Evolutionary conservation across 2,797 vertebrate genomes (phyloP), one percentile per base, ranked within the genome.

Genomic region (Scolopax bukidnonensis): DNA sequence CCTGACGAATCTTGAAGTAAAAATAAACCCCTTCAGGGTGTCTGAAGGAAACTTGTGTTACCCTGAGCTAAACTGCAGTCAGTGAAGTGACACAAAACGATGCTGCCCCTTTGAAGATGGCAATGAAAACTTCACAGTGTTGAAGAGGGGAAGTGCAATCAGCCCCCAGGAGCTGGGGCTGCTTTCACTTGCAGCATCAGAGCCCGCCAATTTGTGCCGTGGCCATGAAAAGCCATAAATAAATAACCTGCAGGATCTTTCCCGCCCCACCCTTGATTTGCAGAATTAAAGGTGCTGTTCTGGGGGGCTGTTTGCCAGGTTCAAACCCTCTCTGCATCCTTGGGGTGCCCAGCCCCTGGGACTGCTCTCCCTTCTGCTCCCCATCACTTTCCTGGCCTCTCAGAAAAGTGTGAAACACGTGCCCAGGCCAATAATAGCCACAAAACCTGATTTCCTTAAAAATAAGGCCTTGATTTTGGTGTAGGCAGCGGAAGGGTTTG

Each of bases 311-410:
- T 24, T 54, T 43, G 56, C 38, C 30, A 1, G 82, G 33, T 3
- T 13, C 88, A 18, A 71, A 65, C 18, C 48, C 12, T 63, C 57
- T 68, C 40, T 17, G 8, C 6, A 0, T 1, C 9, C 2, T 7
- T 0, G 2, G 38, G 5, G 32, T 24, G 28, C 20, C 2, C 1
- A 40, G 24, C 20, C 71, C 86, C 4, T 5, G 8, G 48, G 21
- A 6, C 38, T 1, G 3, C 53, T 75, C 51, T 48, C 38, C 51
- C 51, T 45, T n/a, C 59, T 17, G 19, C 36, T 30, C 45, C 54
- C 30, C 77, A 9, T 1, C 25, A 8, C 36, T 60, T 53, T 11
- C 64, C 43, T 7, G 36, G 40, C 3, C 5, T 27, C 48, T 3
- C 1, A 5, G 83, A n/a, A 16, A 12, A n/a, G 60, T 11, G 2